Conservation (phyloP, 92 coral and sea anemone species). For the Palythoa grandiflora region DNA sequence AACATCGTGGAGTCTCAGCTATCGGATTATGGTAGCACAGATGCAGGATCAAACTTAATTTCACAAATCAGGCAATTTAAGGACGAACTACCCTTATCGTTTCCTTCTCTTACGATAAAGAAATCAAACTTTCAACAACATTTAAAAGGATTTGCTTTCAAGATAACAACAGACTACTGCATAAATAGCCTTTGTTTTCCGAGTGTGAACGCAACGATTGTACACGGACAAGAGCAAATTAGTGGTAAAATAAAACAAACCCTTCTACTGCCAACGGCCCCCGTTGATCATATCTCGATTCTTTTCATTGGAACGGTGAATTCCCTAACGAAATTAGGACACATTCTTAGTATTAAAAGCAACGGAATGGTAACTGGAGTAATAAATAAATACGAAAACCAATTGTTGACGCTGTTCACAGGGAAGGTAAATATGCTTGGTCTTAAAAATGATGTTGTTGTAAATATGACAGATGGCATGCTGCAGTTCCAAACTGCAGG, state of each 20-base stretch:
- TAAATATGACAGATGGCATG: conserved; percentile 5
- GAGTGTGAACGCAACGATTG: conserved; percentile 21
- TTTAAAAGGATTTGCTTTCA: conserved; percentile 11
- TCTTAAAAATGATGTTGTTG: conserved; percentile 4
- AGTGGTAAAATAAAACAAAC: neutral
- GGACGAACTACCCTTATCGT: neutral
- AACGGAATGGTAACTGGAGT: neutral
- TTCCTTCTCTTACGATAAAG: neutral
- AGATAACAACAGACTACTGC: conserved; percentile 26
- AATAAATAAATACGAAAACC: neutral
- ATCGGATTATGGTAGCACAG: neutral
- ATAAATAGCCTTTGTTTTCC: conserved; percentile 4
- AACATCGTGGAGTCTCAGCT: neutral
- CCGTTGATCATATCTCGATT: neutral
- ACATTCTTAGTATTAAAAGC: neutral
- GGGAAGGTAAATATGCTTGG: neutral
- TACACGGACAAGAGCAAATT: neutral
- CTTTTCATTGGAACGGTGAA: conserved; percentile 8
- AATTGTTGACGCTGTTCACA: neutral
- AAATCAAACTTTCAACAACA: neutral
- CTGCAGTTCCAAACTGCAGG: conserved; percentile 6
- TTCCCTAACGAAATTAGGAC: neutral
- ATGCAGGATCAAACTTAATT: neutral
- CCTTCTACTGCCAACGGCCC: neutral
- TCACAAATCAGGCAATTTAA: conserved; percentile 10